phyloP scores from a whole-genome alignment of 2,113 vertebrate species.

The Microtus richardsoni region DNA sequence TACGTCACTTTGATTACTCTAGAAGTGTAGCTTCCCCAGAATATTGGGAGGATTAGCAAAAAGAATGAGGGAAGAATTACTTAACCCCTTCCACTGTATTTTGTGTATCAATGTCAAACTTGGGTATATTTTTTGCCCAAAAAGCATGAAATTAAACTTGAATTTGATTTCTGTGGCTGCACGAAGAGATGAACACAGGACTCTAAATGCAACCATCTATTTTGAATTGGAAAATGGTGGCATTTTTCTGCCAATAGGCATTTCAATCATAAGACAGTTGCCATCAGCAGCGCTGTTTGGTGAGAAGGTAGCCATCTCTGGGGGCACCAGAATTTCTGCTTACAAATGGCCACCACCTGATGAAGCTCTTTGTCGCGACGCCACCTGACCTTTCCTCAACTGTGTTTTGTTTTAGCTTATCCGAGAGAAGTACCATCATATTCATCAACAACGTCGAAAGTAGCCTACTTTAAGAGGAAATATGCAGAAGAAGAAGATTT shows the following conservation, averaged over 20 bases:
- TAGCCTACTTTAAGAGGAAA: conserved; percentile 99
- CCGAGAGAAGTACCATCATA: conserved; percentile 84
- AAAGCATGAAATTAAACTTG: not conserved
- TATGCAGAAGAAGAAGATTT: conserved; percentile 99
- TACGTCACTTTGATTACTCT: not conserved
- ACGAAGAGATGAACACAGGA: not conserved
- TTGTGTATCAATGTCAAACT: conserved; percentile 11
- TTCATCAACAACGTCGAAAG: conserved; percentile 98
- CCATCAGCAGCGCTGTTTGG: not conserved
- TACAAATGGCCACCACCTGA: not conserved
- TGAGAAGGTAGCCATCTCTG: not conserved
- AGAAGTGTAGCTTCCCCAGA: not conserved
- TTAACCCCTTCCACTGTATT: not conserved
- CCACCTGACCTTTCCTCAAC: conserved; percentile 48
- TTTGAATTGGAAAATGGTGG: not conserved
- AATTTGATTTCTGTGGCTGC: not conserved
- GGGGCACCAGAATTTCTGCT: not conserved
- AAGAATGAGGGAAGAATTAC: not conserved
- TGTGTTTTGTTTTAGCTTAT: conserved; percentile 84
- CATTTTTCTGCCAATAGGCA: not conserved
- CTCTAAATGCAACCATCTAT: not conserved
- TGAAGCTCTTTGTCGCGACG: not conserved
- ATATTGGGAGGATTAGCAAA: not conserved
- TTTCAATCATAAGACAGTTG: not conserved
- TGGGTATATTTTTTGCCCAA: not conserved